Conservation (phyloP, 2,888 invertebrate species). For the Ormyrus rosae region DNA sequence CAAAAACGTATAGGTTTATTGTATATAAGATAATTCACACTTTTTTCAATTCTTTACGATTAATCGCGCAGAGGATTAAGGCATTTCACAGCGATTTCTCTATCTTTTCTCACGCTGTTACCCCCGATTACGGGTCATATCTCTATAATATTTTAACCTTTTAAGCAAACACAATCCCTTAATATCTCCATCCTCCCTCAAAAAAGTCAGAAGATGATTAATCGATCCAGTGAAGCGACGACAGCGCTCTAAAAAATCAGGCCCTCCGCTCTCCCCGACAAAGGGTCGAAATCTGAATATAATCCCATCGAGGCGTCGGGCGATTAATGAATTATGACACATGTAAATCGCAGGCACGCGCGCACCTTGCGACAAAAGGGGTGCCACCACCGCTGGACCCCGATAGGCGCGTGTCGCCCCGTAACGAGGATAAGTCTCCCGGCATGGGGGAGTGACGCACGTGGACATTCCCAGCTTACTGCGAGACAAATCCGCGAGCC, state of each 20-base stretch:
- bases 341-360: slow-evolving; percentile 56
- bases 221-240: slow-evolving; percentile 6
- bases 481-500: slow-evolving; percentile 75
- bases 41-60: no score
- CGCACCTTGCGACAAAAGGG: slow-evolving; percentile 65
- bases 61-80: neutral
- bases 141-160: slow-evolving; percentile 3
- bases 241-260: neutral
- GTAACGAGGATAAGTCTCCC: slow-evolving; percentile 49
- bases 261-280: neutral
- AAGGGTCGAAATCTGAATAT: slow-evolving; percentile 43
- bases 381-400: neutral
- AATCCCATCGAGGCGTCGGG: slow-evolving; percentile 29
- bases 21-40: no score
- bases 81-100: slow-evolving; percentile 1
- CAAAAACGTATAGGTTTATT: no score
- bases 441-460: slow-evolving; percentile 62
- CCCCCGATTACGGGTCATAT: neutral
- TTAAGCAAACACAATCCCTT: slow-evolving; percentile 23
- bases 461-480: slow-evolving; percentile 76
- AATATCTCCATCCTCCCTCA: slow-evolving; percentile 25
- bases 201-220: slow-evolving; percentile 16
- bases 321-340: slow-evolving; percentile 60
- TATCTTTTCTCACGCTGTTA: neutral
- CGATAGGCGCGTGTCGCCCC: slow-evolving; percentile 25